phyloP scores from a whole-genome alignment of 2,888 invertebrate species.

The Keiferia lycopersicella region DNA sequence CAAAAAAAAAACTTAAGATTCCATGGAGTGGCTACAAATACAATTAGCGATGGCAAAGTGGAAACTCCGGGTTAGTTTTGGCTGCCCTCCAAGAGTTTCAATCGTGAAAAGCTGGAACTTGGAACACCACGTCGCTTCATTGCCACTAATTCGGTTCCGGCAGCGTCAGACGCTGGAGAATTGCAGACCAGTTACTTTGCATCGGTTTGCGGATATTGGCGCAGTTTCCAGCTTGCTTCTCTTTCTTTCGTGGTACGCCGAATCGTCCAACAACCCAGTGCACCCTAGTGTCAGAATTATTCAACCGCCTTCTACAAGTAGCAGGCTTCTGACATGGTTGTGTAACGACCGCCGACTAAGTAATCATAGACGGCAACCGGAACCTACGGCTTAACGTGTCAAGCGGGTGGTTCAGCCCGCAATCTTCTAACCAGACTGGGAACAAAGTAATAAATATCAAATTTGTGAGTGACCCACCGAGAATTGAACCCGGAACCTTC shows the following conservation, averaged over 20 bases:
- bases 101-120: slow-evolving; percentile 58
- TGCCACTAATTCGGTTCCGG: slow-evolving; percentile 57
- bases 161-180: slow-evolving; percentile 52
- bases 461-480: no score
- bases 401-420: no score
- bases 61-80: slow-evolving; percentile 67
- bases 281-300: no score
- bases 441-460: no score
- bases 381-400: no score
- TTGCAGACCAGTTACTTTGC: slow-evolving; percentile 49
- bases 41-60: slow-evolving; percentile 61
- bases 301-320: no score
- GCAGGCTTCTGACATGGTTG: not conserved
- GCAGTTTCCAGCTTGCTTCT: slow-evolving; percentile 16
- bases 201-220: slow-evolving; percentile 27
- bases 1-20: slow-evolving; percentile 40
- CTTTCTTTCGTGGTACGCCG: no score
- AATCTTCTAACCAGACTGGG: no score
- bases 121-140: slow-evolving; percentile 46
- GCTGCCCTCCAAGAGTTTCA: slow-evolving; percentile 66
- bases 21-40: slow-evolving; percentile 56
- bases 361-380: no score
- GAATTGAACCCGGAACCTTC: no score
- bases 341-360: no score
- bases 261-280: no score